These are phyloP conservation scores for Leguminivora glycinivorella DNA, from an alignment of 1,140 invertebrate genomes.

Conservation along the genomic window DNA sequence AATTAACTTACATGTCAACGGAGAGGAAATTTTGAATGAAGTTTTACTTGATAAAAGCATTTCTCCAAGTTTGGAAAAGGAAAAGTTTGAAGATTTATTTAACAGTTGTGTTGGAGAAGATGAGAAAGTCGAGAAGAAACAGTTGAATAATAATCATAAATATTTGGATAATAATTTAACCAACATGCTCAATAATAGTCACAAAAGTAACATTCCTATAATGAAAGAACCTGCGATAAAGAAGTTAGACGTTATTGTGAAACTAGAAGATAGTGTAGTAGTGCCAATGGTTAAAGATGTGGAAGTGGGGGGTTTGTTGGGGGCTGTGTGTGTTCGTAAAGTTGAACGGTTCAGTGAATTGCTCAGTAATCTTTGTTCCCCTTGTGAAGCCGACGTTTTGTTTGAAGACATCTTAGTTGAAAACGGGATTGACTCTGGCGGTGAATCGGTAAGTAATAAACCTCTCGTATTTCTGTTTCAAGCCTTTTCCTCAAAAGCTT, in stretches of 20 bases:
- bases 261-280: slow-evolving; percentile 59
- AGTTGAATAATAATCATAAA: slow-evolving; percentile 43
- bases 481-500: too few relatives aligned
- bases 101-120: slow-evolving; percentile 57
- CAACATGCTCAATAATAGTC: slow-evolving; percentile 53
- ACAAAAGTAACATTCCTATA: slow-evolving; percentile 60
- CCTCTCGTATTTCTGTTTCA: too few relatives aligned
- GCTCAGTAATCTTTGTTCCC: slow-evolving; percentile 74
- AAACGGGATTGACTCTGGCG: slow-evolving; percentile 62
- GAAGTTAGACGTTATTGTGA: slow-evolving; percentile 48
- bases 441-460: slow-evolving; percentile 51
- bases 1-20: slow-evolving; percentile 38
- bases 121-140: slow-evolving; percentile 36
- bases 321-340: slow-evolving; percentile 74
- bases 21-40: slow-evolving; percentile 66
- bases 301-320: slow-evolving; percentile 62
- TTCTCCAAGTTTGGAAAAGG: slow-evolving; percentile 57
- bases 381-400: slow-evolving; percentile 69
- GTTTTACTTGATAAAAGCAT: slow-evolving; percentile 55
- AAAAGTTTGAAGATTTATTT: slow-evolving; percentile 66
- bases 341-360: slow-evolving; percentile 76
- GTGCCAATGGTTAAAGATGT: slow-evolving; percentile 69
- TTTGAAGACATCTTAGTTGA: slow-evolving; percentile 72
- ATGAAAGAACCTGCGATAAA: slow-evolving; percentile 51
- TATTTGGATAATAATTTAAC: slow-evolving; percentile 37